Evolutionary conservation across 2,888 invertebrate genomes (phyloP), one percentile per base, ranked within the genome.

Genomic region (Xylota sylvarum): DNA sequence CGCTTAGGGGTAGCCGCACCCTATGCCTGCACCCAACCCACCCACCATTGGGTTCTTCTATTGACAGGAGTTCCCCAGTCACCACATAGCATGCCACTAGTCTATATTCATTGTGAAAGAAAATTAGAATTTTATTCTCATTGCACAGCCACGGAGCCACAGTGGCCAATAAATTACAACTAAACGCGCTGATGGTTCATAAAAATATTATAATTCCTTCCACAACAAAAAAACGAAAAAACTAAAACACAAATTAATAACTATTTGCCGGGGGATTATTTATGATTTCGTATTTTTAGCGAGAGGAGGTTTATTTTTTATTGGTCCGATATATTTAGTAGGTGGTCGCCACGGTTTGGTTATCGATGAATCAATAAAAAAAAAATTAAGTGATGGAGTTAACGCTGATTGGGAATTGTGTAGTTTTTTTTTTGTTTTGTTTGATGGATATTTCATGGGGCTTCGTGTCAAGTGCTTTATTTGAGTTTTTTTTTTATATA

Each of bases 111-210:
- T n/a, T n/a, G 69, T 35, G 70, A 58, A 58, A 58, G 56, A 48
- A 65, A 52, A 65, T 79, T 37, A 35, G 79, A 73, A 64, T 48
- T 67, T 74, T 50, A 64, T 80, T 64, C 65, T 56, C 64, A 70
- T 52, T 76, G 74, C 74, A 43, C 43, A 73, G 67, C 35, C 23
- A 23, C 23, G 23, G 23, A 37, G 37, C 5, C 27, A 43, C 35
- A 62, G 73, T 67, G 64, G 74, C 64, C 69, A 80, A 84, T 84
- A 84, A 84, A 84, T 84, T 69, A 74, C 70, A 69, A 56, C 43
- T 72, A 58, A 72, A 46, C 50, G 67, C 58, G 65, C 55, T 40
- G 62, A 78, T 46, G 70, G 60, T 46, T 70, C 43, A 55, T 52
- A 55, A 64, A 73, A 74, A 40, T 46, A 55, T 7, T 23, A 12